phyloP scores from a whole-genome alignment of 2,888 invertebrate genomes.

The Lithodes maja region DNA sequence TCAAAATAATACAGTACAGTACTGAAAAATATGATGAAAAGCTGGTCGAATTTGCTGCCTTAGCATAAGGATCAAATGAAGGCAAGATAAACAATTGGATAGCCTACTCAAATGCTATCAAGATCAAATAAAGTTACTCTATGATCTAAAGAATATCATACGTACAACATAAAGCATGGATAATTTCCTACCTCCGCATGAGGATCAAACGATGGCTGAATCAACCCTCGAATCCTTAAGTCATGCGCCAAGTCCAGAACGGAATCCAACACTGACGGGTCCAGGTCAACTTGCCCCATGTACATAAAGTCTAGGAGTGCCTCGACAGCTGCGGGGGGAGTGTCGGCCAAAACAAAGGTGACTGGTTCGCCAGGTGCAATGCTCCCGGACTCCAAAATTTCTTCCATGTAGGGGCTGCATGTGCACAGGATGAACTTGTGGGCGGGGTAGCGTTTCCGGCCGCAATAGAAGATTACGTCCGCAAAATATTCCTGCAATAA shows the following conservation, averaged over 20 bases:
- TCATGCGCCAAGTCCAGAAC: slow-evolving; percentile 43
- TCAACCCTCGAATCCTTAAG: slow-evolving; percentile 43
- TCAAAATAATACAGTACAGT: too few species aligned
- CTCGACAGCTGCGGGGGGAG: slow-evolving; percentile 22
- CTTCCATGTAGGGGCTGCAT: slow-evolving; percentile 42
- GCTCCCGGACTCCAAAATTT: background rate
- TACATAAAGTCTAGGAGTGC: slow-evolving; percentile 47
- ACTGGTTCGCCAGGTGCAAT: slow-evolving; percentile 20
- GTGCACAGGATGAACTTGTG: slow-evolving; percentile 42
- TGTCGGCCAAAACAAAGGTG: slow-evolving; percentile 35
- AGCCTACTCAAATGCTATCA: too few species aligned
- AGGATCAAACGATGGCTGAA: background rate
- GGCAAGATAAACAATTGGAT: too few species aligned
- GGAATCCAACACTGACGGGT: background rate
- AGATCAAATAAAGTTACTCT: too few species aligned
- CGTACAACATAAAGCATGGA: background rate
- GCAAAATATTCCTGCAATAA: slow-evolving; percentile 47
- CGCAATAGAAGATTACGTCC: slow-evolving; percentile 39
- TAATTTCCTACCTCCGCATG: background rate
- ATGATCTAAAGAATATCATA: too few species aligned
- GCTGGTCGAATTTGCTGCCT: too few species aligned
- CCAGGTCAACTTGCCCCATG: slow-evolving; percentile 36
- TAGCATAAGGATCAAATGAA: too few species aligned
- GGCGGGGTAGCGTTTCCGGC: slow-evolving; percentile 37
- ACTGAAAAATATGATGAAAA: too few species aligned